Conservation (phyloP, 2,113 vertebrate genomes). For the Cebus imitator region DNA sequence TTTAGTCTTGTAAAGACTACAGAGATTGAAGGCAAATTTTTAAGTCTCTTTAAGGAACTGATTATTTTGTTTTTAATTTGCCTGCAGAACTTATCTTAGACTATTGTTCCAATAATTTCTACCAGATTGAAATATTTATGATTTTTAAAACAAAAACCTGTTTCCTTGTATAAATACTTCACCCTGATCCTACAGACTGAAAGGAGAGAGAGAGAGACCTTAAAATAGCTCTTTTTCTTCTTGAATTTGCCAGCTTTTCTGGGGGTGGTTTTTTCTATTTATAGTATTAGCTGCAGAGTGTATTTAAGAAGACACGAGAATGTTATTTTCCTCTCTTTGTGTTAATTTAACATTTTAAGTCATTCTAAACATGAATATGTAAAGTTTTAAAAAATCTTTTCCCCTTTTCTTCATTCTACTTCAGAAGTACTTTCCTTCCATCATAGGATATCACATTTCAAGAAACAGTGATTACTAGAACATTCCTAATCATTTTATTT, state of each 20-base stretch:
- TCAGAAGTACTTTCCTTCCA: neutral
- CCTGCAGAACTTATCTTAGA: neutral
- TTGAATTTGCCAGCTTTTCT: constrained; percentile 47
- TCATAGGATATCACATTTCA: neutral
- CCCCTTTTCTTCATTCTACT: neutral
- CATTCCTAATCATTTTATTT: neutral
- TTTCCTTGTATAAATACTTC: constrained; percentile 35
- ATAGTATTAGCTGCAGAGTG: constrained; percentile 55
- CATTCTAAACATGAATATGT: constrained; percentile 55
- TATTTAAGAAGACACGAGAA: constrained; percentile 67
- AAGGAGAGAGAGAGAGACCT: rapidly evolving
- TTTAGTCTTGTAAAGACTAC: neutral
- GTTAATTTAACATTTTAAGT: constrained; percentile 72
- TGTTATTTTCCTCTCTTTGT: constrained; percentile 62
- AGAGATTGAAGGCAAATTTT: neutral
- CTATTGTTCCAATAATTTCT: constrained; percentile 1
- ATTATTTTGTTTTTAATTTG: neutral
- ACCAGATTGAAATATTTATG: constrained; percentile 58
- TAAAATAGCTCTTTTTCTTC: constrained; percentile 53
- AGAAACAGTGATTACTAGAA: neutral
- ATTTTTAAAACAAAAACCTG: constrained; percentile 68
- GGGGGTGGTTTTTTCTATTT: constrained; percentile 63
- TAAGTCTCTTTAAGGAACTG: neutral
- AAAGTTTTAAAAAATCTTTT: neutral
- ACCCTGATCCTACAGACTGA: neutral